Evolutionary conservation across 2,797 vertebrate genomes (phyloP).

Genomic region (Dicrostonyx torquatus): DNA sequence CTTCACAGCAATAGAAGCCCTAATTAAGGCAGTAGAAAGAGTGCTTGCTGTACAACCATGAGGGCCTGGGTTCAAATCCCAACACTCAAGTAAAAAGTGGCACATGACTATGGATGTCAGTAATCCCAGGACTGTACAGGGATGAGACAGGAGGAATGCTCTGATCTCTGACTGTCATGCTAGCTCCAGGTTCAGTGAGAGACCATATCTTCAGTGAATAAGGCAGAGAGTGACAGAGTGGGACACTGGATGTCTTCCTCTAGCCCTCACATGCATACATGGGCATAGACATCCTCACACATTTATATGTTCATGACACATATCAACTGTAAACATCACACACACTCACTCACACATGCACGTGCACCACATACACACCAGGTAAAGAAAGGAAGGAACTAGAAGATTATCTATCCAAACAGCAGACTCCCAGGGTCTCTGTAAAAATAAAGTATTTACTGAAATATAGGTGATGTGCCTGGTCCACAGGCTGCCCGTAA

Average conservation of each 20-base stretch:
- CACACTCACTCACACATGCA: not conserved
- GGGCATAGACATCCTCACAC: not conserved
- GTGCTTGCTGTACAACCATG: too few species aligned
- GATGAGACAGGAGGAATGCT: not conserved
- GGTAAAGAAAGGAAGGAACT: not conserved
- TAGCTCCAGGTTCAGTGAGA: not conserved
- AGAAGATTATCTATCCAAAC: not conserved
- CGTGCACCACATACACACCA: not conserved
- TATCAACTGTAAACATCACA: not conserved
- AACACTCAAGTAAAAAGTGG: not conserved
- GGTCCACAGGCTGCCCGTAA: not conserved
- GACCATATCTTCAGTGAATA: not conserved
- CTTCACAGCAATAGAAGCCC: not conserved
- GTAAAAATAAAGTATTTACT: constrained; percentile 14
- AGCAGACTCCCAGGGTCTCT: not conserved
- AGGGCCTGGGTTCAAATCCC: not conserved
- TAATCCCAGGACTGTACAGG: not conserved
- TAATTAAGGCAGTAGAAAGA: not conserved
- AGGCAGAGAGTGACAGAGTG: not conserved
- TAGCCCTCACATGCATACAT: not conserved
- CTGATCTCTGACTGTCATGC: not conserved
- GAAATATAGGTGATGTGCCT: constrained; percentile 19
- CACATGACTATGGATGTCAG: too few species aligned
- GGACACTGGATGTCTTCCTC: not conserved
- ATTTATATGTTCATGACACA: too few species aligned